Evolutionary conservation across 2,113 vertebrate species (phyloP).

Genomic region (Gymnobelideus leadbeateri): DNA sequence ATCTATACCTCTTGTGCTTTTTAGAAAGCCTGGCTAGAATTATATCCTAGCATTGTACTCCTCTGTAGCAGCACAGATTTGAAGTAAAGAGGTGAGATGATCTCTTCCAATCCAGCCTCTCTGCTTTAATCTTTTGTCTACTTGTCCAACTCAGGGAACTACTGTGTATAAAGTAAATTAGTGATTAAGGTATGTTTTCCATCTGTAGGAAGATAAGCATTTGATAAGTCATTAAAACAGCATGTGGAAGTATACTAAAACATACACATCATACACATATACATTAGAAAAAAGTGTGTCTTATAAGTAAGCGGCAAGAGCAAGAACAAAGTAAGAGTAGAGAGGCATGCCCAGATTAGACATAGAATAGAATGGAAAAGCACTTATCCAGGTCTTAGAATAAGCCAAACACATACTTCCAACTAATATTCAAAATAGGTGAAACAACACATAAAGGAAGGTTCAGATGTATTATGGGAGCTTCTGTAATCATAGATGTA

Average conservation of each 20-base stretch:
- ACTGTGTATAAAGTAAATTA: not conserved
- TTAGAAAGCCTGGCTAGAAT: not conserved
- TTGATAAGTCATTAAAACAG: not conserved
- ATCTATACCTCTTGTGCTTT: not conserved
- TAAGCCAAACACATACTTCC: not conserved
- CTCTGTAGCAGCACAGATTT: conserved; percentile 23
- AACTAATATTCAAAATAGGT: not conserved
- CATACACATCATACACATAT: not conserved
- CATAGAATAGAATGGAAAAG: not conserved
- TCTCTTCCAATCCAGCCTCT: not conserved
- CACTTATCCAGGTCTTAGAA: not conserved
- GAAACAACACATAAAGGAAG: no score
- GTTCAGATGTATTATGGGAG: not conserved
- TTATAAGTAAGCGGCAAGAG: not conserved
- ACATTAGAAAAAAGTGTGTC: not conserved
- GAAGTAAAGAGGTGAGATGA: not conserved
- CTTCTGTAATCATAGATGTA: not conserved
- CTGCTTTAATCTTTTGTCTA: not conserved
- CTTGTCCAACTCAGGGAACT: not conserved
- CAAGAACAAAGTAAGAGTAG: not conserved
- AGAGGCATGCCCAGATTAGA: not conserved
- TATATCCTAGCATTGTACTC: not conserved
- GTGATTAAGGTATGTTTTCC: not conserved
- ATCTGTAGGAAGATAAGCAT: not conserved
- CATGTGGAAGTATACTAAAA: not conserved